Conservation (phyloP, 2,113 vertebrate species). For the Bujurquina vittata region DNA sequence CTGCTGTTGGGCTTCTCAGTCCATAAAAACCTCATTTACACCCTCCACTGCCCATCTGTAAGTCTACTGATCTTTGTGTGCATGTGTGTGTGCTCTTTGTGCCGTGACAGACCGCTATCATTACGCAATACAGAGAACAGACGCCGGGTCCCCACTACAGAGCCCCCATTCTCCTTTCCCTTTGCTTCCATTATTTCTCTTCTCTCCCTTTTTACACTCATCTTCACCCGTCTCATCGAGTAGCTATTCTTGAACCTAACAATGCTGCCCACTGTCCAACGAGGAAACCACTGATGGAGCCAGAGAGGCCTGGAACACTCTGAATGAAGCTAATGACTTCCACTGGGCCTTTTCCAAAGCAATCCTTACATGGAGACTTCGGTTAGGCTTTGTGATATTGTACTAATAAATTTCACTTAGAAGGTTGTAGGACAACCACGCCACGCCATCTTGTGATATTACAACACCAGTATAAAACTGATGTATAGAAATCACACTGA, state of each 20-base stretch:
- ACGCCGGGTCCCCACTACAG: constrained; percentile 52
- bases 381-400: not conserved
- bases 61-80: constrained; percentile 33
- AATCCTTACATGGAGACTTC: not conserved
- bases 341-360: not conserved
- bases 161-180: constrained; percentile 58
- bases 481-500: not conserved
- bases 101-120: constrained; percentile 58
- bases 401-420: not conserved
- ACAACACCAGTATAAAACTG: not conserved
- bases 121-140: constrained; percentile 66
- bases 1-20: constrained; percentile 44
- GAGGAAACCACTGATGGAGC: constrained; percentile 16
- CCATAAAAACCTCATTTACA: constrained; percentile 69
- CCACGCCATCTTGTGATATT: not conserved
- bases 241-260: constrained; percentile 52
- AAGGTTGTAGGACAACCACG: not conserved
- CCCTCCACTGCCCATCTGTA: constrained; percentile 49
- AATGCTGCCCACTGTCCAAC: constrained; percentile 66
- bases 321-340: constrained; percentile 13
- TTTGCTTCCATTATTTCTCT: constrained; percentile 42
- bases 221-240: constrained; percentile 33
- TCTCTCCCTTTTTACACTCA: constrained; percentile 8
- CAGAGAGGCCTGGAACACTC: constrained; percentile 28
- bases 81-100: constrained; percentile 15